Conservation (phyloP, 2,797 vertebrate genomes). For the Pseudomugil gertrudae region DNA sequence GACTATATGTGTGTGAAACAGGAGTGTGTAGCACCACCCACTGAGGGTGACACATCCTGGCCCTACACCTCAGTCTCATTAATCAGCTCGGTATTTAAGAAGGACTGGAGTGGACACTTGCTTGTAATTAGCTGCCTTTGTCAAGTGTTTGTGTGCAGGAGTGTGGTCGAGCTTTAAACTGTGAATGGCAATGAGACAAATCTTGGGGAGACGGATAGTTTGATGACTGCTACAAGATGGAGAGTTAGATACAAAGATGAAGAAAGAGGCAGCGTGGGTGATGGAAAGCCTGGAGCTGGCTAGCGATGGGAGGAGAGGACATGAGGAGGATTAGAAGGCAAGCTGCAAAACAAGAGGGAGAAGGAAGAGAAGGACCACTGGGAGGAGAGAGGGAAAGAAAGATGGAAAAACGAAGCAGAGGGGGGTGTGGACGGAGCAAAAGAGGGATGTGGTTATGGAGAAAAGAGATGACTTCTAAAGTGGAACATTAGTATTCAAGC, state of each 20-base stretch:
- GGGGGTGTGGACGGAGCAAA: slow-evolving; percentile 40
- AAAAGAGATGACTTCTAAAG: slow-evolving; percentile 74
- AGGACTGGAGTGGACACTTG: slow-evolving; percentile 76
- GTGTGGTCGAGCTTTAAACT: slow-evolving; percentile 23
- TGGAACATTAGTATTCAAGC: slow-evolving; percentile 81
- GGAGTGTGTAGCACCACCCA: slow-evolving; percentile 79
- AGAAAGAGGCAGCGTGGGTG: slow-evolving; percentile 48
- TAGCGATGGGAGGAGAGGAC: slow-evolving; percentile 24
- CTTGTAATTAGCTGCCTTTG: slow-evolving; percentile 96
- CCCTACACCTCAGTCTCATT: slow-evolving; percentile 91
- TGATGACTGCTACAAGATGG: slow-evolving; percentile 53
- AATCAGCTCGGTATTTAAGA: slow-evolving; percentile 95
- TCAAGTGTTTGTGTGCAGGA: slow-evolving; percentile 65
- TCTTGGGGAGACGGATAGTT: slow-evolving; percentile 43
- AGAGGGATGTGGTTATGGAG: slow-evolving; percentile 55
- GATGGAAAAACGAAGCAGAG: slow-evolving; percentile 39
- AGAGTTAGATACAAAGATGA: slow-evolving; percentile 42
- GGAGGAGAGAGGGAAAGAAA: slow-evolving; percentile 32
- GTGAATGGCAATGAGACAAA: slow-evolving; percentile 39
- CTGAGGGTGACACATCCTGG: slow-evolving; percentile 93
- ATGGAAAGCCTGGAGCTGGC: slow-evolving; percentile 49
- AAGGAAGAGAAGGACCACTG: slow-evolving; percentile 21
- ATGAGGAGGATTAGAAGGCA: slow-evolving; percentile 35
- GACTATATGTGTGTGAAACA: slow-evolving; percentile 16
- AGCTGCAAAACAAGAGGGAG: slow-evolving; percentile 35